Base-by-base conservation (phyloP, 2,888 invertebrate genomes). In the Caenorhabditis parvicauda region DNA sequence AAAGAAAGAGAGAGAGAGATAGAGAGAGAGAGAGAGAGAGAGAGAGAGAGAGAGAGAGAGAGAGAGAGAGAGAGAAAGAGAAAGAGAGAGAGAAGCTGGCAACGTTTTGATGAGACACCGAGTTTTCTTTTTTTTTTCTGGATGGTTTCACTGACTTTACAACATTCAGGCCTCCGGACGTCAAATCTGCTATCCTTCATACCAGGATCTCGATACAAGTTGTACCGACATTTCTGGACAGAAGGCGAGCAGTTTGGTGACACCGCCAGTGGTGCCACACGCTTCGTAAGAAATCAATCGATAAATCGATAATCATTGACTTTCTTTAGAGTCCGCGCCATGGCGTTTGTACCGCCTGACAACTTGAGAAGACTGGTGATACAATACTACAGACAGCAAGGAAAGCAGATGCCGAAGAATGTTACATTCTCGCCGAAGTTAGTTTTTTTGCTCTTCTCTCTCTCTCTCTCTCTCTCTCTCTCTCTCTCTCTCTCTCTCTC, bases 341-440 rank as follows among this genome's bases (percentile, higher is more conserved):
- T 79, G 79, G 79, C 79, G 1, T 79, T 79, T 52, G 79, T 79
- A 7, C 77, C 79, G 14, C 79, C 79, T 0, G 79, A 79, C 54
- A 75, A 79, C 49, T 65, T 79, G 22, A 69, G 75, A 17, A 69
- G 77, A 29, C 68, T 79, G 22, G 74, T 79, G 39, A 67, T 74
- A 21, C 80, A 80, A 44, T 79, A 79, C 67, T 79, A 80, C 48
- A 72, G 79, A 14, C 74, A 77, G 37, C 68, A 73, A 24, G 74
- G 75, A 29, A 72, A 73, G 45, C 72, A 72, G 39, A 51, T 70
- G 19, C 79, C 79, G 5, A 72, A 69, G 46, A 70, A 70, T 42
- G 70, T 68, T 12, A 74, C 68, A 17, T 61, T 67, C 35, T 64
- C 70, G 2, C 54, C 54, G 19, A 59, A 59, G 53, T 53, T 14